Base-by-base conservation (phyloP, 2,888 invertebrate species). In the Tachina fera region DNA sequence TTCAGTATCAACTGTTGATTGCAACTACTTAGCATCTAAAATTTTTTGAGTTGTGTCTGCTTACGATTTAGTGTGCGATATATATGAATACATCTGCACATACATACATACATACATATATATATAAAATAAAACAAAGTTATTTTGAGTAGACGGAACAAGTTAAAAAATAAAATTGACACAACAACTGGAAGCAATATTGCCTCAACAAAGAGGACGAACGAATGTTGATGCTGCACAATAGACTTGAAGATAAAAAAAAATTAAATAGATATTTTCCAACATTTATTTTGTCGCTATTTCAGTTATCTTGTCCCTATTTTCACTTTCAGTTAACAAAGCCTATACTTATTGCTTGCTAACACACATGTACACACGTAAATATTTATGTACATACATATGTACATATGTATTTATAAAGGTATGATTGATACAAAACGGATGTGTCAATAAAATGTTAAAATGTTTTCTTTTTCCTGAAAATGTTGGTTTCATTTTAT, bases 391-490 rank as follows among this genome's bases (percentile, higher is more conserved):
- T 45, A 56, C 22, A n/a, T 56, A 56, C 22, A 19, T 19, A 56
- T 13, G 5, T 39, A 19, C 1, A 9, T 68, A 45, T 43, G 11
- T 31, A 19, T 49, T 11, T 61, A 53, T 45, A 49, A 70, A 74
- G 70, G 81, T 78, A 81, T 75, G 77, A 70, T 80, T 58, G 81
- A 74, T 71, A 82, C 41, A 77, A 83, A 83, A 63, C 86, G 84
- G 84, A 87, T 87, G 68, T 87, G 83, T 82, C 87, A 85, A 83
- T 85, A 81, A 85, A 77, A 79, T n/a, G 39, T 61, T 65, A 41
- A 83, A 58, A 58, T 63, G 45, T 41, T 51, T 53, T 58, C 16
- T 65, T 51, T 53, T 58, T 13, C 58, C 9, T 8, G 41, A 60
- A 74, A 47, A 72, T 31, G 4, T 6, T 60, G 49, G 1, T 19